Percentiles rank a stretch among this genome's conserved stretches.
Evolutionary conservation across 53 echinoderm and acorn worm species (phyloP).

Genomic region (Echinarachnius parma): DNA sequence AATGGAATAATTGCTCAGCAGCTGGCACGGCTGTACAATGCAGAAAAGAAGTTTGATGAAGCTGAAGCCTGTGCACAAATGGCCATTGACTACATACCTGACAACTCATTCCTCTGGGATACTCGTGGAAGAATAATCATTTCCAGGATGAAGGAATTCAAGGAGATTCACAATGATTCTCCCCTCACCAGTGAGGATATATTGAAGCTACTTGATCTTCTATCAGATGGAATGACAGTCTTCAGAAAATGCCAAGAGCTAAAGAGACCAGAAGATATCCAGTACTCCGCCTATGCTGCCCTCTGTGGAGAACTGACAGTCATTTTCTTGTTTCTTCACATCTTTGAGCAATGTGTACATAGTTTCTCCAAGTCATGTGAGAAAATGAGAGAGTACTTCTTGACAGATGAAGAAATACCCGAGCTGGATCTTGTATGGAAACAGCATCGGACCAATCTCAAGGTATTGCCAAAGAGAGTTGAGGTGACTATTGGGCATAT

Average conservation of each 20-base stretch:
- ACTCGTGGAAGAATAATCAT: constrained; percentile 1
- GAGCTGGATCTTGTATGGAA: neutral
- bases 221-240: neutral
- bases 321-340: neutral
- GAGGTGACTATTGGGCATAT: neutral
- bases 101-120: neutral
- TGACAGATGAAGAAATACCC: neutral
- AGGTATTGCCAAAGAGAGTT: neutral
- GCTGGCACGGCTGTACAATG: neutral
- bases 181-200: neutral
- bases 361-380: neutral
- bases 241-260: neutral
- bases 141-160: neutral
- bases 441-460: neutral
- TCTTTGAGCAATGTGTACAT: neutral
- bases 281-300: neutral
- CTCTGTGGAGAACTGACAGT: neutral
- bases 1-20: constrained; percentile 4
- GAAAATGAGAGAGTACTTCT: neutral
- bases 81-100: neutral
- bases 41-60: neutral
- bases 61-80: neutral
- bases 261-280: neutral
- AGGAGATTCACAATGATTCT: neutral
- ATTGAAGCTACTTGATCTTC: neutral